Conservation (phyloP, 1,140 invertebrate genomes). For the Heliconius nattereri region DNA sequence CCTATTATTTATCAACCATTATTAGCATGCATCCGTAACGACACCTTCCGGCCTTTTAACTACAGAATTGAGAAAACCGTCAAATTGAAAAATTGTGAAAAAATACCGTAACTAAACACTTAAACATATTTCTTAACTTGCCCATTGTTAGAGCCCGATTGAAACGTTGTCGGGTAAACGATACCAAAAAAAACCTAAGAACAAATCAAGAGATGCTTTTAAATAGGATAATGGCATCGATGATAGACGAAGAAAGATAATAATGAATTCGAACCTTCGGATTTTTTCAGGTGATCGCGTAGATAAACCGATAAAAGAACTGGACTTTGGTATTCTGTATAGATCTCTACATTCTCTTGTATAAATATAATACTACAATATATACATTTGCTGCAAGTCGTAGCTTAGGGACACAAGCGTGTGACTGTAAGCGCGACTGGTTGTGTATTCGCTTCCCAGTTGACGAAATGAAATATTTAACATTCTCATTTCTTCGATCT, state of each 20-base stretch:
- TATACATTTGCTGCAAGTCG: not conserved
- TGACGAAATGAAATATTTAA: no score
- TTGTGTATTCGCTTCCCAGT: no score
- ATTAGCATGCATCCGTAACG: constrained; percentile 75
- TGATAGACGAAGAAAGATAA: constrained; percentile 78
- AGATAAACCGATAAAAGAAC: constrained; percentile 63
- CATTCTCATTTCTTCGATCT: no score
- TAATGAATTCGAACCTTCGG: constrained; percentile 72
- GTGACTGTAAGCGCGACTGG: no score
- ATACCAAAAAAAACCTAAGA: constrained; percentile 66
- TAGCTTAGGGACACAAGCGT: no score
- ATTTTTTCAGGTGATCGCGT: constrained; percentile 63
- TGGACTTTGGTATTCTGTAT: constrained; percentile 64
- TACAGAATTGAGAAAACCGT: constrained; percentile 60
- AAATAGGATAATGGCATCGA: constrained; percentile 80
- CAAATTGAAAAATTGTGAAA: constrained; percentile 80
- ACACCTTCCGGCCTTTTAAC: constrained; percentile 77
- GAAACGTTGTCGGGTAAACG: constrained; percentile 70
- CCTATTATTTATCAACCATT: constrained; percentile 49
- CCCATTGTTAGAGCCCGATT: constrained; percentile 71
- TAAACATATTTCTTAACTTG: constrained; percentile 80
- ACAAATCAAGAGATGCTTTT: constrained; percentile 79
- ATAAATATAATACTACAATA: constrained; percentile 61
- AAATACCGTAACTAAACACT: constrained; percentile 80
- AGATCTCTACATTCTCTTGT: constrained; percentile 68